phyloP scores from a whole-genome alignment of 1,140 invertebrate genomes.

The Drosophila bipectinata region DNA sequence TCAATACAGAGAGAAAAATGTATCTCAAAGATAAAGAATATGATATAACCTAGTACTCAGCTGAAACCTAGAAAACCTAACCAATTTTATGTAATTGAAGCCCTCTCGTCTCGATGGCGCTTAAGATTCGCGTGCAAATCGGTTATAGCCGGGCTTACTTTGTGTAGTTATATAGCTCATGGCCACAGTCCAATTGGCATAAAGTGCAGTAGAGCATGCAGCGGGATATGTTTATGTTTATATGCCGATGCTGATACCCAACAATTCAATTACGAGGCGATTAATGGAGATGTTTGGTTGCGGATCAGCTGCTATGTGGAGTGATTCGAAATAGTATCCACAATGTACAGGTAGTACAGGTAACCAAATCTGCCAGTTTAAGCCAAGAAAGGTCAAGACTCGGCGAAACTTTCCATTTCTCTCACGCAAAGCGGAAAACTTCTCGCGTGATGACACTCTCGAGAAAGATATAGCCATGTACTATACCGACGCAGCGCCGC shows the following conservation, averaged over 20 bases:
- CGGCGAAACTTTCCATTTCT: conserved; percentile 71
- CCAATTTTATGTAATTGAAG: conserved; percentile 77
- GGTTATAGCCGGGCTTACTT: conserved; percentile 40
- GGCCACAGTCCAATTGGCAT: conserved; percentile 77
- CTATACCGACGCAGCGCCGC: conserved; percentile 29
- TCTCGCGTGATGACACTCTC: conserved; percentile 64
- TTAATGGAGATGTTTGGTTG: conserved; percentile 70
- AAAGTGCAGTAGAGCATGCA: conserved; percentile 68
- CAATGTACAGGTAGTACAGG: neutral
- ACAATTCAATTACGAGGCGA: conserved; percentile 76
- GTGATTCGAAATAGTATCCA: conserved; percentile 7
- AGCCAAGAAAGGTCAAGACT: conserved; percentile 54
- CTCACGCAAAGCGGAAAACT: conserved; percentile 70
- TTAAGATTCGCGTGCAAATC: conserved; percentile 62
- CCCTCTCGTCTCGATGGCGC: neutral
- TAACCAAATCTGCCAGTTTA: conserved; percentile 22
- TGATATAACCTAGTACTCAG: too few relatives aligned
- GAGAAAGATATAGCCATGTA: conserved; percentile 30
- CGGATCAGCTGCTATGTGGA: conserved; percentile 54
- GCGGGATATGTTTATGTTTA: conserved; percentile 67
- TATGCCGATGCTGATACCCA: conserved; percentile 35
- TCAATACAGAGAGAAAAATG: conserved; percentile 21
- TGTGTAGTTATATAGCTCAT: conserved; percentile 51
- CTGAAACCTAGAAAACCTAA: too few relatives aligned
- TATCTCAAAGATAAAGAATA: too few relatives aligned